Evolutionary conservation across 1,140 invertebrate genomes (phyloP).

Genomic region (Megathymus violae): DNA sequence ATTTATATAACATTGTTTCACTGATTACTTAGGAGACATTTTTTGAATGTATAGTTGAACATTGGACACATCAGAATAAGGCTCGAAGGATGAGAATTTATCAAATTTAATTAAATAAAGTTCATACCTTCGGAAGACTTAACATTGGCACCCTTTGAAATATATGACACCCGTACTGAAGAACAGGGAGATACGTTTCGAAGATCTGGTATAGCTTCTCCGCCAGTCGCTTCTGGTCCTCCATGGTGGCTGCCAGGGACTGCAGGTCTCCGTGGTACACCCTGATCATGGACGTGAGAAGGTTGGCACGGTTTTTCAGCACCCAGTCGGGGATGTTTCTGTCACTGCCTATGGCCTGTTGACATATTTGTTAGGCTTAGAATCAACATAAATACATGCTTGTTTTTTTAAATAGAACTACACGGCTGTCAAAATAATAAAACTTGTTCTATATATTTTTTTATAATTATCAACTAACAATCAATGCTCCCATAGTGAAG

Average conservation of each 20-base stretch:
- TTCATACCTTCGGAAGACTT: constrained; percentile 89
- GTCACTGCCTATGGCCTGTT: constrained; percentile 93
- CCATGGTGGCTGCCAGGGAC: constrained; percentile 85
- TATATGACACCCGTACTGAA: constrained; percentile 90
- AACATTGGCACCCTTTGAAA: constrained; percentile 91
- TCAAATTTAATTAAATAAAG: neutral
- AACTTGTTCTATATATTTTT: no score
- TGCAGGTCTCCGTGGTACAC: constrained; percentile 92
- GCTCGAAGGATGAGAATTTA: no score
- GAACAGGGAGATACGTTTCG: constrained; percentile 92
- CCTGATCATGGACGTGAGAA: constrained; percentile 88
- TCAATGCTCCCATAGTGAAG: no score
- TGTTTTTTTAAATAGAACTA: no score
- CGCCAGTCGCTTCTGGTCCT: constrained; percentile 86
- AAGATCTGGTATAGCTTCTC: constrained; percentile 93
- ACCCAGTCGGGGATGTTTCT: constrained; percentile 92
- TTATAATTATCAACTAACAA: no score
- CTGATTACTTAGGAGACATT: no score
- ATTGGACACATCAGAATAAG: no score
- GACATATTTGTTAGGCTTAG: constrained; percentile 6
- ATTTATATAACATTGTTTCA: no score
- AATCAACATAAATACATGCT: no score
- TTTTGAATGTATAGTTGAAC: no score
- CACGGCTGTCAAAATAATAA: no score
- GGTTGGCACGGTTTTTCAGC: constrained; percentile 88